These are phyloP conservation scores for Drosophila bifasciata DNA, from an alignment of 1,140 invertebrate species.

Conservation along the genomic window DNA sequence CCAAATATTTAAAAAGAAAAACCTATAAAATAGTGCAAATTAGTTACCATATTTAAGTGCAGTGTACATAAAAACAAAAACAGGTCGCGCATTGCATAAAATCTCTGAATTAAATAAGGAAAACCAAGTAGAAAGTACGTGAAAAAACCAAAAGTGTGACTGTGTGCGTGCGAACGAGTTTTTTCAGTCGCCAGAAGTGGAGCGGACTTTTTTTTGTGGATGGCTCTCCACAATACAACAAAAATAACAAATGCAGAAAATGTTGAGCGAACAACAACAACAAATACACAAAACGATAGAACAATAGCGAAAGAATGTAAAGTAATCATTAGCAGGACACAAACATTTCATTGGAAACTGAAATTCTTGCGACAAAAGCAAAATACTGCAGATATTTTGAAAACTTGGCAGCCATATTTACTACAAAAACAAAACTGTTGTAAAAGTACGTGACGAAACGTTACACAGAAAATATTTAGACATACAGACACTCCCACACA, in stretches of 20 bases:
- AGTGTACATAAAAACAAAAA: conserved; percentile 41
- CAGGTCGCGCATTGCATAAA: conserved; percentile 38
- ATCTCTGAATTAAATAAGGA: conserved; percentile 17
- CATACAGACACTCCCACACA: conserved; percentile 6
- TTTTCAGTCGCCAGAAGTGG: conserved; percentile 59
- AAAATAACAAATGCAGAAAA: conserved; percentile 47
- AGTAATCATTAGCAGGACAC: conserved; percentile 43
- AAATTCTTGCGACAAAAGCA: conserved; percentile 71
- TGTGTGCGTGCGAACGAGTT: conserved; percentile 68
- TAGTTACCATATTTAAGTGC: conserved; percentile 65
- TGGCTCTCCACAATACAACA: conserved; percentile 64
- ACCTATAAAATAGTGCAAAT: conserved; percentile 68
- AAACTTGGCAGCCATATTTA: conserved; percentile 77
- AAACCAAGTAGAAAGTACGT: conserved; percentile 67
- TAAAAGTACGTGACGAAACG: conserved; percentile 77
- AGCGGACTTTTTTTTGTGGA: conserved; percentile 73
- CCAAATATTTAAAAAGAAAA: conserved; percentile 45
- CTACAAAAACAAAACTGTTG: conserved; percentile 64
- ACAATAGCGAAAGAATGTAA: conserved; percentile 46
- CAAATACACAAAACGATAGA: conserved; percentile 31
- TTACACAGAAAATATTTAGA: conserved; percentile 7
- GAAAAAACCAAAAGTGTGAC: conserved; percentile 61
- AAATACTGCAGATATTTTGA: conserved; percentile 48
- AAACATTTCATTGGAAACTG: conserved; percentile 77
- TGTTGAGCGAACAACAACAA: conserved; percentile 45